phyloP scores from a whole-genome alignment of 2,888 invertebrate genomes.

The Pollenia labialis region DNA sequence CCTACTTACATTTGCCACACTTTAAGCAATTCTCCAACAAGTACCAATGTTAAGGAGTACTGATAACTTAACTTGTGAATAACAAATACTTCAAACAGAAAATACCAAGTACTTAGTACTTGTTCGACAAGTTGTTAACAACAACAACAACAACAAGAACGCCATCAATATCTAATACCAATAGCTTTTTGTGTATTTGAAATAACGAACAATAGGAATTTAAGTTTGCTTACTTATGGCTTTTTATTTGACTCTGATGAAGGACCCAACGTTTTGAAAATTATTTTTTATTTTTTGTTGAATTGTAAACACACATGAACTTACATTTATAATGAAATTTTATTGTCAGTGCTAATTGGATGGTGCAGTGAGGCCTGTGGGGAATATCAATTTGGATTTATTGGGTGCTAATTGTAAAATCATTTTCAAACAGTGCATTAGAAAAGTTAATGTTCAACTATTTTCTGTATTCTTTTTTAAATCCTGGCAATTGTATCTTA shows the following conservation, averaged over 20 bases:
- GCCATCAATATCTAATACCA: background rate
- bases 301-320: background rate
- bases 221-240: background rate
- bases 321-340: background rate
- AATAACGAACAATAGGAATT: background rate
- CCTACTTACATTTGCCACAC: background rate
- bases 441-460: background rate
- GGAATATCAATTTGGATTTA: background rate
- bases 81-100: conserved; percentile 46
- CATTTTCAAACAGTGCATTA: background rate
- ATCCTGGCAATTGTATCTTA: too few species aligned
- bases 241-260: background rate
- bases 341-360: background rate
- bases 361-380: conserved; percentile 11
- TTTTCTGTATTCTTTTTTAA: too few species aligned
- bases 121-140: conserved; percentile 36
- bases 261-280: background rate
- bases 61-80: conserved; percentile 46
- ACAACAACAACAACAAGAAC: conserved; percentile 1
- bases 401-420: background rate
- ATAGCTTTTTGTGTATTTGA: conserved; percentile 5
- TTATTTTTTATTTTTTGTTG: background rate
- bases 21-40: conserved; percentile 14
- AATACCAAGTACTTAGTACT: conserved; percentile 14
- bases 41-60: background rate